Base-by-base conservation (phyloP, 1,140 invertebrate species). In the Drosophila sturtevanti region DNA sequence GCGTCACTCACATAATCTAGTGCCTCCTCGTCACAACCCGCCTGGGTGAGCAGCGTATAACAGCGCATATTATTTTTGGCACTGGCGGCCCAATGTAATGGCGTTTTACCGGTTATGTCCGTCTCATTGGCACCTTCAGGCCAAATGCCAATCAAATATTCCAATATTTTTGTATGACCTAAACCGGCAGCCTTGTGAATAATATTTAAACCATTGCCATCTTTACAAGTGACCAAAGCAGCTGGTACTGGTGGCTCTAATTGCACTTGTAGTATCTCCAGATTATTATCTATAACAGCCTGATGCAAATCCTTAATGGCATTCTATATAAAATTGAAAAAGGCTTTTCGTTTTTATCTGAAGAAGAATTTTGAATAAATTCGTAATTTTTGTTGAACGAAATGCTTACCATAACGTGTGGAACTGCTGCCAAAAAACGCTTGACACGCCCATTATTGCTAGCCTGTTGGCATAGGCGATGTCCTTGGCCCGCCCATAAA, bases 81-180 rank as follows among this genome's bases (percentile, higher is more conserved):
- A 10, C 95, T 93, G 3, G 97, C 96, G 0, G 98, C 96, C 79
- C 97, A 99, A 93, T 99, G 98, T 34, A 99, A 91, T 0, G 98
- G 95, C 2, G 97, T 98, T 73, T 97, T 94, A 14, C 97, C 97
- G 63, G 97, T 96, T 68, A 95, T 95, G 89, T 98, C 97, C 31
- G 93, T 92, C 5, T 94, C 93, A 34, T 94, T 94, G 1, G 96
- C 92, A 10, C 95, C 94, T 79, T 94, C 92, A n/a, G 96, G 95
- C 79, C 94, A 95, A 70, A 94, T 94, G 34, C 94, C 93, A 0
- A 97, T 90, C 21, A 98, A 95, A 90, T 95, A 96, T 67, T 96
- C 93, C 0, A 95, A 93, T 21, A 97, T 94, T 59, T 95, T 95
- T 31, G 93, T 91, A 74, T 95, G 94, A 0, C 96, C 96, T 18